A percentile compares a stretch with the other conserved stretches of the same genome.
Evolutionary conservation across 2,888 invertebrate genomes (phyloP).

Genomic region (Leptogaster cylindrica): DNA sequence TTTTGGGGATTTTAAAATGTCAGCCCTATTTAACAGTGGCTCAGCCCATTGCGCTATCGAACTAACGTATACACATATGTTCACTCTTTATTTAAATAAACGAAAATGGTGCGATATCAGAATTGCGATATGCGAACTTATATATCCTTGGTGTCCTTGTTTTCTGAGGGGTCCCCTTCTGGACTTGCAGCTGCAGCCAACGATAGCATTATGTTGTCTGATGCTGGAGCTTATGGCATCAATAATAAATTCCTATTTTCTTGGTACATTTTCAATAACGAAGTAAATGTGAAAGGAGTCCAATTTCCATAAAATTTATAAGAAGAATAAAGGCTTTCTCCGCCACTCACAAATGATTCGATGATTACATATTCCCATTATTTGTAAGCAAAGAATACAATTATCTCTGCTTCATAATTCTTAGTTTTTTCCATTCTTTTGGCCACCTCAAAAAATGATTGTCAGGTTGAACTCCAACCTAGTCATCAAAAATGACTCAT

Average conservation of each 20-base stretch:
- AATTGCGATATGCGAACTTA: not conserved
- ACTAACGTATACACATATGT: not conserved
- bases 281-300: too few relatives aligned
- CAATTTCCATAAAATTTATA: too few relatives aligned
- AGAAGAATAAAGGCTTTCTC: too few relatives aligned
- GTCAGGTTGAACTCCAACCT: too few relatives aligned
- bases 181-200: not conserved
- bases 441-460: too few relatives aligned
- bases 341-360: too few relatives aligned
- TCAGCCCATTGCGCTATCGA: not conserved
- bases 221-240: constrained; percentile 11
- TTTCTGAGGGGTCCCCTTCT: not conserved
- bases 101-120: constrained; percentile 10
- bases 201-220: constrained; percentile 12
- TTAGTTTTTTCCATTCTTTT: too few relatives aligned
- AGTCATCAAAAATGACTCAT: too few relatives aligned
- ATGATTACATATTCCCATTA: too few relatives aligned
- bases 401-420: too few relatives aligned
- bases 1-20: constrained; percentile 1
- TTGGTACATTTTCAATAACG: too few relatives aligned
- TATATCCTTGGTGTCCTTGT: not conserved
- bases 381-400: too few relatives aligned
- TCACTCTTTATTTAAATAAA: constrained; percentile 13
- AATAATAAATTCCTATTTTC: constrained; percentile 2
- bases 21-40: not conserved